Conservation (phyloP, 2,797 vertebrate species). For the Pachyuromys duprasi region DNA sequence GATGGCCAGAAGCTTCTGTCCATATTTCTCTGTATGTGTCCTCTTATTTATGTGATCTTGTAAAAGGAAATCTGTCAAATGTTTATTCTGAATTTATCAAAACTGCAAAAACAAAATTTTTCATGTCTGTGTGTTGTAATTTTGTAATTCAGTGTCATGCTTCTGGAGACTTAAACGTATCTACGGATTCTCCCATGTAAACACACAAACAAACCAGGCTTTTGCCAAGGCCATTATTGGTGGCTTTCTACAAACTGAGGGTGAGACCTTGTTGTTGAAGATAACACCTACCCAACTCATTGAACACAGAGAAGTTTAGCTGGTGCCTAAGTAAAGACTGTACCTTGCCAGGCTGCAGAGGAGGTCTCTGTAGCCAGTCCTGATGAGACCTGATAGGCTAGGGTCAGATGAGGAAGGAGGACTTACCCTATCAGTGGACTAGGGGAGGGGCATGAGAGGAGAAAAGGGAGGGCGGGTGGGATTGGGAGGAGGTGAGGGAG, state of each 20-base stretch:
- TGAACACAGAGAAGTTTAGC: no score
- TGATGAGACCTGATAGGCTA: no score
- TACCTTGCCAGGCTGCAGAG: no score
- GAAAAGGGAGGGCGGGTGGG: no score
- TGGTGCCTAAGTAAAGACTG: not conserved
- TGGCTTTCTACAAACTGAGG: not conserved
- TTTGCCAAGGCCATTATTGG: not conserved
- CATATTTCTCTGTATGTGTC: not conserved
- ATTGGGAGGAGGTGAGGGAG: no score
- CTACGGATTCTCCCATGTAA: not conserved
- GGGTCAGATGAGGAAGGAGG: no score
- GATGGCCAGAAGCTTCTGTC: not conserved
- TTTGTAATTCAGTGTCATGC: not conserved
- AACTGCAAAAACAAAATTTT: not conserved
- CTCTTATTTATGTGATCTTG: not conserved
- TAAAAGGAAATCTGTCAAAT: not conserved
- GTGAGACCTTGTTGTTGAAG: no score
- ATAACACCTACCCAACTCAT: not conserved
- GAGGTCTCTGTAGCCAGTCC: no score
- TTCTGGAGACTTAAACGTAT: not conserved
- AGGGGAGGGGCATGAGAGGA: no score
- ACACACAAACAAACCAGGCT: not conserved
- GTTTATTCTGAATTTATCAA: not conserved
- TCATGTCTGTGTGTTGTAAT: not conserved
- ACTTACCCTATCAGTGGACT: no score